Conservation (phyloP, 1,140 invertebrate genomes). For the Acyrthosiphon pisum region DNA sequence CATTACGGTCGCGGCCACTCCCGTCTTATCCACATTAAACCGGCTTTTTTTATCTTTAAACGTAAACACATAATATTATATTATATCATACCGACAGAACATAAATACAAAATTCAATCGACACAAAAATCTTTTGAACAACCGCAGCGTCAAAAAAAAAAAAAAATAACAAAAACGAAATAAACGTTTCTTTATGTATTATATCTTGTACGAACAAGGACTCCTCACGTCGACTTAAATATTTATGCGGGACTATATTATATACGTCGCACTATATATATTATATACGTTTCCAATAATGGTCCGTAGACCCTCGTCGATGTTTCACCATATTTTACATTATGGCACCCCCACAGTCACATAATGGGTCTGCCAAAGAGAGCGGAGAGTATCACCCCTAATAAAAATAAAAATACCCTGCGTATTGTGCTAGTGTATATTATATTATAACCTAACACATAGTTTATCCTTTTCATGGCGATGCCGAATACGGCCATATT, state of each 20-base stretch:
- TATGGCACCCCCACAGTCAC: neutral
- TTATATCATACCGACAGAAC: neutral
- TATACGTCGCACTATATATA: neutral
- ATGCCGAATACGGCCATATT: too few relatives aligned
- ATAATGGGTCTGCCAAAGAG: neutral
- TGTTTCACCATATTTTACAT: neutral
- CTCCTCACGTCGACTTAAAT: neutral
- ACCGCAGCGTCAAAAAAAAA: too few relatives aligned
- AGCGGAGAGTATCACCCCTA: neutral
- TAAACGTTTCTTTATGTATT: neutral
- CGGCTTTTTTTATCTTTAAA: neutral
- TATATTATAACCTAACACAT: too few relatives aligned
- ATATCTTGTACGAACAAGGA: neutral
- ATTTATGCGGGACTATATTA: neutral
- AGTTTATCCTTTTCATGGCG: too few relatives aligned
- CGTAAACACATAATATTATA: neutral
- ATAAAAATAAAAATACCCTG: neutral
- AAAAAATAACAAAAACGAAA: neutral
- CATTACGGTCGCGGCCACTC: neutral
- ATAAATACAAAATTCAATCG: neutral
- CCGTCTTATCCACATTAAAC: neutral
- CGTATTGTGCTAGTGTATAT: neutral
- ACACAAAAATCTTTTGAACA: neutral
- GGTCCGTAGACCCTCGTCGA: neutral
- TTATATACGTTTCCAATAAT: neutral